Evolutionary conservation across 2,797 vertebrate species (phyloP), one percentile per base, ranked within the genome.

Genomic region (Clarias laeviceps): DNA sequence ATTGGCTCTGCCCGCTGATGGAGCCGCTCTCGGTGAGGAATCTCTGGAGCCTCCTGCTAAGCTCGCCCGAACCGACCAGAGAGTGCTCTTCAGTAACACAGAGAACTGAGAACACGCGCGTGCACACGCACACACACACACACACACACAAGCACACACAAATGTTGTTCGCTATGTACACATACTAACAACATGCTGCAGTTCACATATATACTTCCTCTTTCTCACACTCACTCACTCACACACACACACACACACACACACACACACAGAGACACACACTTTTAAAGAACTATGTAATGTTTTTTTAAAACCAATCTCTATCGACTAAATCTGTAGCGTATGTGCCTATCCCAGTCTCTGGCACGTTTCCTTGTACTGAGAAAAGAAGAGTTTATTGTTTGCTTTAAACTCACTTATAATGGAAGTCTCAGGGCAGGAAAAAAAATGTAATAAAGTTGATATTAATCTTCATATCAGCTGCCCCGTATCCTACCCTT

Each of bases 41-140:
- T 92, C 96, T 54, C 92, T 97, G 91, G 97, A 98, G 88, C 97
- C 97, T 0, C 97, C 97, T 0, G 94, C 96, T 81, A 98, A 98
- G 90, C 92, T 98, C 88, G 96, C 97, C 29, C 93, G 97, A 86
- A 96, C 94, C 0, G 97, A 98, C 88, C 92, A 96, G 81, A 93
- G 96, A 40, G 95, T 96, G 78, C 96, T 98, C 84, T 98, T 98
- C 79, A 94, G 91, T 78, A 92, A 93, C 69, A 89, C 90, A 61
- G 94, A 95, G 84, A 93, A 95, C 94, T 96, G 90, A 94, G 64
- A 66, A 56, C 86, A 84, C 40, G 84, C 37, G 82, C 65, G 74
- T 82, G 7, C 18, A 50, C 80, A 74, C 66, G 54, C 82, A 34
- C 80, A 69, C 50, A 65, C 76, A 72, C 80, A 83, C 40, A 57